Conservation (phyloP, 2,797 vertebrate genomes). For the Bucorvus abyssinicus region DNA sequence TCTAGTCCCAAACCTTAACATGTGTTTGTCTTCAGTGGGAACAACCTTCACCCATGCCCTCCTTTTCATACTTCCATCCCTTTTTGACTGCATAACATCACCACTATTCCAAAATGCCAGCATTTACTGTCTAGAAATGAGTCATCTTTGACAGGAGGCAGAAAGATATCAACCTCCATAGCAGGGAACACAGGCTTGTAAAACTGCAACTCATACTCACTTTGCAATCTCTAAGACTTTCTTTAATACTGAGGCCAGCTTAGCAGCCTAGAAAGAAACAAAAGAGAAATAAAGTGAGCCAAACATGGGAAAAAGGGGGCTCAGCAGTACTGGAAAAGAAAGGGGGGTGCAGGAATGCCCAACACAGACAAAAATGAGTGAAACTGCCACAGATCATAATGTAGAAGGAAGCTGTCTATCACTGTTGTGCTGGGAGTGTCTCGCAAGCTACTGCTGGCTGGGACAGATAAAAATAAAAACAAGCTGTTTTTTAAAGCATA, state of each 20-base stretch:
- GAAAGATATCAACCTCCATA: not conserved
- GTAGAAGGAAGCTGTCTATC: not conserved
- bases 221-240: slow-evolving; percentile 85
- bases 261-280: slow-evolving; percentile 79
- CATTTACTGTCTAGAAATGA: not conserved
- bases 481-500: not conserved
- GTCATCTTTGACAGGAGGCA: not conserved
- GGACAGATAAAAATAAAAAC: not conserved
- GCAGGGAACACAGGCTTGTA: not conserved
- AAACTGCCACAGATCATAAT: not conserved
- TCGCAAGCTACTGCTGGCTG: not conserved
- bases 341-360: not conserved
- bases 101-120: not conserved
- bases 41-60: not conserved
- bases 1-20: not conserved
- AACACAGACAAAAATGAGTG: not conserved
- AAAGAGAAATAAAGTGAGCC: not conserved
- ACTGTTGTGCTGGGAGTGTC: not conserved
- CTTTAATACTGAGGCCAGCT: slow-evolving; percentile 82
- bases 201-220: slow-evolving; percentile 73
- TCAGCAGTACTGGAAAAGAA: not conserved
- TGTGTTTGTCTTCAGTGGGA: not conserved
- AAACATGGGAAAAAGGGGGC: not conserved
- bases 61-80: not conserved
- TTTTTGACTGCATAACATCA: not conserved